Conservation (phyloP, 1,140 invertebrate genomes). For the Subanguina moxae region DNA sequence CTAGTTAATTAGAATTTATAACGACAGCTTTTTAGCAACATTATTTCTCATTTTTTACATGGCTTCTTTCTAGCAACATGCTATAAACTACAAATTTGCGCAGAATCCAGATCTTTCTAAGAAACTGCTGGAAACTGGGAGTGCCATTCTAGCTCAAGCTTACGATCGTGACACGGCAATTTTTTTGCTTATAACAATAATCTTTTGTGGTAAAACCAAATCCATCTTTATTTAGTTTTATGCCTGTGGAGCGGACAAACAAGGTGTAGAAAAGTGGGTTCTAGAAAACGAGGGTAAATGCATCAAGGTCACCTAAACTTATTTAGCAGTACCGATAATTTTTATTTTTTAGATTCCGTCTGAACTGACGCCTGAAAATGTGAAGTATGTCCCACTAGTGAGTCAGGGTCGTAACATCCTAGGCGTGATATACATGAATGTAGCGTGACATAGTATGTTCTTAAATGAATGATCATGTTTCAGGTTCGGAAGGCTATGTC, state of each 20-base stretch:
- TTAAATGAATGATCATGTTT: too few species aligned
- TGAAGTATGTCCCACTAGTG: slow-evolving; percentile 29
- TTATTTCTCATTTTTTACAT: slow-evolving; percentile 38
- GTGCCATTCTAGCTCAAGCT: slow-evolving; percentile 36
- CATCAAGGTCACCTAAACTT: slow-evolving; percentile 28
- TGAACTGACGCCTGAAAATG: slow-evolving; percentile 19
- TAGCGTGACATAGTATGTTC: too few species aligned
- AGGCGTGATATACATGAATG: slow-evolving; percentile 28
- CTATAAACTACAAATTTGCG: slow-evolving; percentile 32
- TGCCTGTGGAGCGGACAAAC: slow-evolving; percentile 23
- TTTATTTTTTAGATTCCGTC: slow-evolving; percentile 19
- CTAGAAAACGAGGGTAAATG: slow-evolving; percentile 35
- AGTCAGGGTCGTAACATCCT: slow-evolving; percentile 34
- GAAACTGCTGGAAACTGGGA: slow-evolving; percentile 33
- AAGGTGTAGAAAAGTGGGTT: slow-evolving; percentile 30
- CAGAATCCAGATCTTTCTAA: slow-evolving; percentile 31
- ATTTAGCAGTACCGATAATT: background rate
- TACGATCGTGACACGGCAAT: slow-evolving; percentile 27
- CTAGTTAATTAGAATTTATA: too few species aligned
- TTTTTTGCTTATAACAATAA: too few species aligned
- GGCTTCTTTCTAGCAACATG: slow-evolving; percentile 35
- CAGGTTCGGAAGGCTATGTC: too few species aligned
- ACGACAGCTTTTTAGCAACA: too few species aligned
- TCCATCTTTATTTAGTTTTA: slow-evolving; percentile 16
- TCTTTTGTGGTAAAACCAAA: too few species aligned